Percentiles rank a stretch among this genome's conserved stretches.
These are phyloP conservation scores for Chionodraco myersi DNA, from an alignment of 2,113 vertebrate species.

Conservation along the genomic window DNA sequence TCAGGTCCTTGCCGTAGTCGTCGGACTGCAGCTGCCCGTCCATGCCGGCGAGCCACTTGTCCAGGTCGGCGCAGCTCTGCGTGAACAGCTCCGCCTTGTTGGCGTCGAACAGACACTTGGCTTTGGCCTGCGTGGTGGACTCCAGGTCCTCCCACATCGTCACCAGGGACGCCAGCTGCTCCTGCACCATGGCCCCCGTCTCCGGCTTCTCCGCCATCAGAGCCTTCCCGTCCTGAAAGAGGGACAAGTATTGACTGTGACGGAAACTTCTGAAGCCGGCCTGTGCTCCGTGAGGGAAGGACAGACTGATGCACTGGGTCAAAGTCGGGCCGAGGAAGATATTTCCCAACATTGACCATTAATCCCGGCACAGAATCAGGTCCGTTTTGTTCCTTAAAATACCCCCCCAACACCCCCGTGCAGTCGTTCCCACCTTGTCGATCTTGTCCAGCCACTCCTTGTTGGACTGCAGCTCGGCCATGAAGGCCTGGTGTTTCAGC, in stretches of 20 bases:
- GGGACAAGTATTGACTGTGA: background rate
- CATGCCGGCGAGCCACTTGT: constrained; percentile 93
- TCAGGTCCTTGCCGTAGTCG: constrained; percentile 97
- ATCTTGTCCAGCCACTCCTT: constrained; percentile 99
- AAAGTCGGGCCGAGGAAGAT: too few species aligned
- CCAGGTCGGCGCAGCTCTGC: constrained; percentile 97
- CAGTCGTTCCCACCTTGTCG: constrained; percentile 87
- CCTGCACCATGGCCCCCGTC: constrained; percentile 91
- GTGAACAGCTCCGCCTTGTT: constrained; percentile 99
- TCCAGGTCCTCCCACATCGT: constrained; percentile 95
- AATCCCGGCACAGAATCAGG: too few species aligned
- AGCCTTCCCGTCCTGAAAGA: constrained; percentile 90
- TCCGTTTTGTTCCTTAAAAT: background rate
- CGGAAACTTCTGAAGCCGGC: too few species aligned
- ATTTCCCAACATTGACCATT: too few species aligned
- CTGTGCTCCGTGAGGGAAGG: too few species aligned
- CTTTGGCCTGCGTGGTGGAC: constrained; percentile 97
- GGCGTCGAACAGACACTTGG: constrained; percentile 97
- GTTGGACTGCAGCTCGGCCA: constrained; percentile 97
- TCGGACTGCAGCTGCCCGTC: constrained; percentile 95
- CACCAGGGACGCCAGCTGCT: constrained; percentile 92
- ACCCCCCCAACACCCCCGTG: background rate
- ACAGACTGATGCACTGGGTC: too few species aligned
- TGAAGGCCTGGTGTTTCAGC: constrained; percentile 97
- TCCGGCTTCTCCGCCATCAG: constrained; percentile 97